Conservation (phyloP, 2,113 vertebrate species). For the Periophthalmodon schlosseri region DNA sequence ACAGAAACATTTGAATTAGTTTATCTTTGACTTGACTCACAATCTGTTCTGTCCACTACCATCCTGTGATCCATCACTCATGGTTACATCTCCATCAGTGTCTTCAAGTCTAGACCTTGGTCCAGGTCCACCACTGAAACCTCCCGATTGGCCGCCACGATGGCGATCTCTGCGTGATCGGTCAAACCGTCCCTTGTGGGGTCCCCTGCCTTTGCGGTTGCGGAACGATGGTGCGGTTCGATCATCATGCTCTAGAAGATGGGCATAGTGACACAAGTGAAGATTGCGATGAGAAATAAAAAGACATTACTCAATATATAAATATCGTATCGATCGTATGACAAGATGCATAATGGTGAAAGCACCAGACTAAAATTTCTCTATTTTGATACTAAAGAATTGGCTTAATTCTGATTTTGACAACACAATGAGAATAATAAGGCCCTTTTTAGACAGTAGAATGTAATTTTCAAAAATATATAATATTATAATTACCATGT, state of each 20-base stretch:
- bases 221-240: conserved; percentile 76
- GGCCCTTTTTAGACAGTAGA: no score
- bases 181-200: conserved; percentile 79
- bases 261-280: not conserved
- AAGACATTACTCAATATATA: not conserved
- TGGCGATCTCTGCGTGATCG: conserved; percentile 72
- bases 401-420: no score
- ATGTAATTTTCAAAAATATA: no score
- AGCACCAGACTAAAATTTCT: not conserved
- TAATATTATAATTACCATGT: no score
- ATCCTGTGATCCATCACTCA: conserved; percentile 81
- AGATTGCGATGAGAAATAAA: no score
- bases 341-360: not conserved
- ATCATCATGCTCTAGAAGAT: conserved; percentile 82
- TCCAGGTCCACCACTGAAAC: conserved; percentile 52
- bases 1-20: not conserved
- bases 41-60: conserved; percentile 74
- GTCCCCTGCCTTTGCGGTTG: conserved; percentile 78
- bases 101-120: conserved; percentile 73
- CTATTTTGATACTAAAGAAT: no score
- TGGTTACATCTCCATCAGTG: conserved; percentile 78
- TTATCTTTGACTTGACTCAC: conserved; percentile 68
- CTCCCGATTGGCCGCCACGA: conserved; percentile 47
- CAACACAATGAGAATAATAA: no score
- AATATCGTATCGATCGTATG: not conserved